phyloP scores from a whole-genome alignment of 1,140 invertebrate genomes.

The Lanistes nyassanus region DNA sequence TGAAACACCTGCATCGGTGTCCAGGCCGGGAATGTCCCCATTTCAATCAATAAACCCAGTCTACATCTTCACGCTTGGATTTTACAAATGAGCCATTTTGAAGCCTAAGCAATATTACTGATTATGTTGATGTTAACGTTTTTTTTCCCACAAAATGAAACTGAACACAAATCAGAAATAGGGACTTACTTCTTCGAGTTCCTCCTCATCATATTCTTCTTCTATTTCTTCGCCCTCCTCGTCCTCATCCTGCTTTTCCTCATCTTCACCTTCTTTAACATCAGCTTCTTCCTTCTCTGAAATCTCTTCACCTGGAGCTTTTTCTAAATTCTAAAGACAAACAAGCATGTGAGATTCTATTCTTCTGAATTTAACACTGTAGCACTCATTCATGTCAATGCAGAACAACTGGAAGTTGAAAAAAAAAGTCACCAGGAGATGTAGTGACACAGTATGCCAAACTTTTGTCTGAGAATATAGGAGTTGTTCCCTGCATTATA shows the following conservation, averaged over 20 bases:
- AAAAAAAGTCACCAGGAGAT: no score
- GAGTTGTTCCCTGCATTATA: no score
- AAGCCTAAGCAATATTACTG: not conserved
- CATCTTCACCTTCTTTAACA: constrained; percentile 49
- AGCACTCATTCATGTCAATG: no score
- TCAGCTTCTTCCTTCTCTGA: constrained; percentile 39
- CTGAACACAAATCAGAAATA: constrained; percentile 17
- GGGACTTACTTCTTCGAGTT: constrained; percentile 30
- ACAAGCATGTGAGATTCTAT: no score
- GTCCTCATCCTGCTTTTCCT: constrained; percentile 43
- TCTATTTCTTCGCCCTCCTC: constrained; percentile 43
- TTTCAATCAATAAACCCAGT: no score
- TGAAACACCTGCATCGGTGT: no score
- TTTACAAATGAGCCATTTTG: not conserved
- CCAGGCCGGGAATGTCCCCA: no score
- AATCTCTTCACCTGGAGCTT: constrained; percentile 36
- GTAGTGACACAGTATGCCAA: no score
- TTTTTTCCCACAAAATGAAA: constrained; percentile 1
- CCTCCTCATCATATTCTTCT: constrained; percentile 48
- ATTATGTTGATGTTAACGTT: no score
- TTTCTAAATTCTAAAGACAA: constrained; percentile 54
- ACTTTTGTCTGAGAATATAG: no score
- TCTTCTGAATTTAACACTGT: no score
- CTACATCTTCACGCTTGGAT: not conserved
- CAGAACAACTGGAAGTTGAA: no score